A percentile compares a stretch with the other conserved stretches of the same genome.
Evolutionary conservation across 2,888 invertebrate genomes (phyloP).

Genomic region (Apeira syringaria): DNA sequence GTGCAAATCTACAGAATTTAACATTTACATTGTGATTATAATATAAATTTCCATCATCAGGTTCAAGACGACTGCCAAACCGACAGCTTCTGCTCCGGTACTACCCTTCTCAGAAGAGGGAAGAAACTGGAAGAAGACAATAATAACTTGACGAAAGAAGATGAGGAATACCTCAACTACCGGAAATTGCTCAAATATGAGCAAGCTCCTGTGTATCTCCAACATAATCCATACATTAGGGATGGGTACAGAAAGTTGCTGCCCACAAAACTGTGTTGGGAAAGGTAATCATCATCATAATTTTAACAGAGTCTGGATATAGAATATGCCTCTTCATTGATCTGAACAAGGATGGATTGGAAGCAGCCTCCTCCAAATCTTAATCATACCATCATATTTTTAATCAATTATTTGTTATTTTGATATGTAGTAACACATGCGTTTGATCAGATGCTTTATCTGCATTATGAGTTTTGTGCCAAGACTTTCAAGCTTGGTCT

Average conservation of each 20-base stretch:
- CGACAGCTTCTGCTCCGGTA: slow-evolving; percentile 50
- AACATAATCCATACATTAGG: slow-evolving; percentile 93
- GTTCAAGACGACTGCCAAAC: slow-evolving; percentile 57
- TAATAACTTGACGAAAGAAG: slow-evolving; percentile 74
- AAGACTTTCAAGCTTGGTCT: too few species aligned
- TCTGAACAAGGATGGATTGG: too few species aligned
- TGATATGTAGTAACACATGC: too few species aligned
- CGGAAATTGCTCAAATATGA: slow-evolving; percentile 73
- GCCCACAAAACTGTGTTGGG: slow-evolving; percentile 92
- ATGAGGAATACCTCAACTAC: slow-evolving; percentile 75
- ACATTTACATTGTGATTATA: too few species aligned
- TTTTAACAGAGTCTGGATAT: too few species aligned
- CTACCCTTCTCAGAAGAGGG: slow-evolving; percentile 58
- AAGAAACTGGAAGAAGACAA: slow-evolving; percentile 76
- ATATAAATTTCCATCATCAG: slow-evolving; percentile 33
- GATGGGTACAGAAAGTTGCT: slow-evolving; percentile 93
- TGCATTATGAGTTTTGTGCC: too few species aligned
- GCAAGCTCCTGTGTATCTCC: slow-evolving; percentile 91
- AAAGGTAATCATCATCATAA: slow-evolving; percentile 91
- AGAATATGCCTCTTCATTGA: too few species aligned
- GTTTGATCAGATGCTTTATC: too few species aligned
- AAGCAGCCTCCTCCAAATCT: too few species aligned
- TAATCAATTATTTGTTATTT: too few species aligned
- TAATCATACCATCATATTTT: too few species aligned
- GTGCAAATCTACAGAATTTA: too few species aligned